Evolutionary conservation across 2,113 vertebrate genomes (phyloP).

Genomic region (Cyanoramphus novaezelandiae): DNA sequence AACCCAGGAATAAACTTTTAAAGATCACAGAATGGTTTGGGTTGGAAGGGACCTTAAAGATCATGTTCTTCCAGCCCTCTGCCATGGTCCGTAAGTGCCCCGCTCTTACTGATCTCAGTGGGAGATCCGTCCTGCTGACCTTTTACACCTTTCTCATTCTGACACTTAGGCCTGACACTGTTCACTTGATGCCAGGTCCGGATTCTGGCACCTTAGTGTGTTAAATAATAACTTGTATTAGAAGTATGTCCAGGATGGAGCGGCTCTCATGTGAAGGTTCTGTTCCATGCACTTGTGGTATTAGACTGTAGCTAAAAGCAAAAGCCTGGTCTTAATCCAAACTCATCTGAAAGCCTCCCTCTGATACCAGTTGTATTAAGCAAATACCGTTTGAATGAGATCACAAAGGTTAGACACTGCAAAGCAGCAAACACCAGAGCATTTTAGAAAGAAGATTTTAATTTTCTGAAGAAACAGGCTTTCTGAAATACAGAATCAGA

Average conservation of each 20-base stretch:
- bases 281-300: background rate
- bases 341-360: background rate
- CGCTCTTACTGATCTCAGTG: background rate
- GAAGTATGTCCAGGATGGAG: background rate
- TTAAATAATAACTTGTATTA: background rate
- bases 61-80: background rate
- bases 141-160: background rate
- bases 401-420: background rate
- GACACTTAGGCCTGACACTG: background rate
- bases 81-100: background rate
- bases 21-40: background rate
- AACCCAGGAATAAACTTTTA: background rate
- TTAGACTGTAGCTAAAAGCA: background rate
- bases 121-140: background rate
- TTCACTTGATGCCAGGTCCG: background rate
- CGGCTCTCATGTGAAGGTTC: background rate
- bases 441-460: conserved; percentile 65
- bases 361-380: background rate
- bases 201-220: background rate
- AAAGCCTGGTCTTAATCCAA: background rate
- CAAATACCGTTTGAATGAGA: background rate
- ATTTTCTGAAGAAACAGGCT: conserved; percentile 55
- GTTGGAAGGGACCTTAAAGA: background rate
- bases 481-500: conserved; percentile 48
- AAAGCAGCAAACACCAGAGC: conserved; percentile 37